Conservation (phyloP, 37 sponge, comb jelly and placozoan species). For the Theonella swinhoei region DNA sequence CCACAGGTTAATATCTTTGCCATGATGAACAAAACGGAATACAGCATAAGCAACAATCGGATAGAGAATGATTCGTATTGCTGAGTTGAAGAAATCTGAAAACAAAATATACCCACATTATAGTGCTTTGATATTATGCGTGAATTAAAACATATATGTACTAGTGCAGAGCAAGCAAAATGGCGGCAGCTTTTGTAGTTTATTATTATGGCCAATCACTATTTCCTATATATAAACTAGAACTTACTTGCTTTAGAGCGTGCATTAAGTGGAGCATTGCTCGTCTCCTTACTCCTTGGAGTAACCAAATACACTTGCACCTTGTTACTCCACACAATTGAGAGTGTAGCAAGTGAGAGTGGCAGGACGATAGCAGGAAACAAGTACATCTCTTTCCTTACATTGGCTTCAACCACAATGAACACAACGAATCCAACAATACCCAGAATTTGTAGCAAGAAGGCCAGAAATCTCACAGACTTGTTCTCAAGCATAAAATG, state of each 20-base stretch:
- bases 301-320: constrained; percentile 18
- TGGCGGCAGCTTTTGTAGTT: not conserved
- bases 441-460: constrained; percentile 20
- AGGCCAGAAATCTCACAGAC: constrained; percentile 11
- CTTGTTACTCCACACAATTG: constrained; percentile 29
- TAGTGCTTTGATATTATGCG: not conserved
- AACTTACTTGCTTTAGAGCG: constrained; percentile 66
- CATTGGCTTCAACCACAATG: not conserved
- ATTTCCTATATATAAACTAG: not conserved
- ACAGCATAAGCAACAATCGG: constrained; percentile 52
- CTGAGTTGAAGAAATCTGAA: constrained; percentile 57
- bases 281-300: not conserved
- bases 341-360: constrained; percentile 4
- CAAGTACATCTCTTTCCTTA: not conserved
- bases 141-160: not conserved
- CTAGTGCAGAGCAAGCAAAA: not conserved
- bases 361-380: not conserved
- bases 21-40: constrained; percentile 14
- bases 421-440: constrained; percentile 5
- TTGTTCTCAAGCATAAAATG: constrained; percentile 7
- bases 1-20: constrained; percentile 47
- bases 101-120: not conserved
- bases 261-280: not conserved
- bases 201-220: not conserved
- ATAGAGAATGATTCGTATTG: constrained; percentile 40